These are phyloP conservation scores for Chrysomela aeneicollis DNA, from an alignment of 2,888 invertebrate genomes.

Conservation along the genomic window DNA sequence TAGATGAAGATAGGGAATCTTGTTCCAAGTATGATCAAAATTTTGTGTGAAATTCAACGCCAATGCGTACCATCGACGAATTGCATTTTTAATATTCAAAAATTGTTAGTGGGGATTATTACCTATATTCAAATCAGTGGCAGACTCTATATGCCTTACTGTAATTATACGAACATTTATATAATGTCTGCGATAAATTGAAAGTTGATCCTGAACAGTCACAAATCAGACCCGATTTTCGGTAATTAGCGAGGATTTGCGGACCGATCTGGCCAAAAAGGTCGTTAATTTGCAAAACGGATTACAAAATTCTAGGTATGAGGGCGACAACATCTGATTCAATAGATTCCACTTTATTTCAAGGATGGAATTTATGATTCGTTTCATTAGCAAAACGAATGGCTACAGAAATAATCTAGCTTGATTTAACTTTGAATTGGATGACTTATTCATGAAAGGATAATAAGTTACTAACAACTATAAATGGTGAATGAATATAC, in stretches of 20 bases:
- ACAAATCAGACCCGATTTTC: slow-evolving; percentile 39
- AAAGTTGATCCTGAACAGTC: slow-evolving; percentile 38
- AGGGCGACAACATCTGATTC: not conserved
- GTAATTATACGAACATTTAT: slow-evolving; percentile 19
- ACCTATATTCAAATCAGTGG: not conserved
- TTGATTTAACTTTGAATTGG: no score
- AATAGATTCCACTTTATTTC: not conserved
- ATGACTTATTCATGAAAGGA: no score
- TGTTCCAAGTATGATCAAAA: no score
- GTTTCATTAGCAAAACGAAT: not conserved
- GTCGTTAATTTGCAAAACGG: slow-evolving; percentile 32
- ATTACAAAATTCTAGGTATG: slow-evolving; percentile 25
- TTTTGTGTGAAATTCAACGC: no score
- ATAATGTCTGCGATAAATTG: slow-evolving; percentile 36
- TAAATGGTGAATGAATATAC: no score
- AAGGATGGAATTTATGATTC: no score
- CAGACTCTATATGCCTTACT: not conserved
- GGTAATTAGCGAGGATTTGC: slow-evolving; percentile 40
- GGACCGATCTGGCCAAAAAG: slow-evolving; percentile 28
- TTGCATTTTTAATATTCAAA: no score
- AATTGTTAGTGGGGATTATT: no score
- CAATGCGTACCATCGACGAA: no score
- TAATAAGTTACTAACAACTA: no score
- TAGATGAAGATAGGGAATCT: no score
- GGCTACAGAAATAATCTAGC: not conserved